Conservation (phyloP, 2,113 vertebrate genomes). For the Ciconia stormi region DNA sequence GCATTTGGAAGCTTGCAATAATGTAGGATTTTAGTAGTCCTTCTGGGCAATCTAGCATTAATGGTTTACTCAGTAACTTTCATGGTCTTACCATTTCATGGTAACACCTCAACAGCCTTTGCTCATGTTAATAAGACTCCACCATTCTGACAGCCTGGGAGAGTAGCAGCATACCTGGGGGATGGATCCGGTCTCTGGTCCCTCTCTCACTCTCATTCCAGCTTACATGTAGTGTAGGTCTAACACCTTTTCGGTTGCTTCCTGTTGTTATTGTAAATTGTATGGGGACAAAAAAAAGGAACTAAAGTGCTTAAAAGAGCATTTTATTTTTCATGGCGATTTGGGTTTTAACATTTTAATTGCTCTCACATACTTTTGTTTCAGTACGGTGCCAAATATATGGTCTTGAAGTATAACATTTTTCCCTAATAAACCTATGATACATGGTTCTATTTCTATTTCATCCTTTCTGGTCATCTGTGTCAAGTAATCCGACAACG, state of each 20-base stretch:
- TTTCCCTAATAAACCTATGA: constrained; percentile 21
- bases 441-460: constrained; percentile 19
- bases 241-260: neutral
- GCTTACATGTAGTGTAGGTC: neutral
- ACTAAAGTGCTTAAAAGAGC: neutral
- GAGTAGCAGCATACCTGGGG: neutral
- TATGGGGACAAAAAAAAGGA: neutral
- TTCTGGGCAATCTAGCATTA: neutral
- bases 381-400: constrained; percentile 7
- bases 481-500: neutral
- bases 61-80: neutral
- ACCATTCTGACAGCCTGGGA: neutral
- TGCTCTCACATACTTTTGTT: constrained; percentile 13
- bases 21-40: neutral
- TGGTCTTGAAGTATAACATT: constrained; percentile 1
- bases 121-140: neutral
- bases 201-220: neutral
- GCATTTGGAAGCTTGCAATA: neutral
- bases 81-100: neutral
- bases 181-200: neutral
- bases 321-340: neutral
- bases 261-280: neutral
- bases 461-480: neutral
- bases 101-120: neutral
- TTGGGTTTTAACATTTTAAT: constrained; percentile 14